Evolutionary conservation across 2,888 invertebrate species (phyloP).

Genomic region (Melangyna quadrimaculata): DNA sequence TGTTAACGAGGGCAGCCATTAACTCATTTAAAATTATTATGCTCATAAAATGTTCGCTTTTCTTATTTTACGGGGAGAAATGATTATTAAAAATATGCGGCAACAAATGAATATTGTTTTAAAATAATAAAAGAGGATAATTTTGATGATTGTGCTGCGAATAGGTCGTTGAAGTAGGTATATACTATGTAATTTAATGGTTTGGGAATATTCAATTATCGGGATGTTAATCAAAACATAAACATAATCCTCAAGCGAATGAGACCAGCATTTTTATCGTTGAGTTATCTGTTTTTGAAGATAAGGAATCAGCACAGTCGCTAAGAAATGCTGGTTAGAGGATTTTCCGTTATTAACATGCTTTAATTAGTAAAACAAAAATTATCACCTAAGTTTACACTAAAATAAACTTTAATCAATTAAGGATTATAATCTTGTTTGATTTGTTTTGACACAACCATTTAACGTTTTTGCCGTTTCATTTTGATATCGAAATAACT

Average conservation of each 20-base stretch:
- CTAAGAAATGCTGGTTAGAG: neutral
- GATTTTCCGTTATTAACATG: too few species aligned
- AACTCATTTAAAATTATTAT: slow-evolving; percentile 68
- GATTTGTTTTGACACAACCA: neutral
- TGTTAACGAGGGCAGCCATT: slow-evolving; percentile 71
- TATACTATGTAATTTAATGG: slow-evolving; percentile 38
- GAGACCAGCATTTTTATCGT: slow-evolving; percentile 9
- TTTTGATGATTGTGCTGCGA: slow-evolving; percentile 7
- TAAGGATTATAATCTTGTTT: too few species aligned
- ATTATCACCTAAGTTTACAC: neutral
- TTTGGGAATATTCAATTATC: slow-evolving; percentile 39
- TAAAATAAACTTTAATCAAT: too few species aligned
- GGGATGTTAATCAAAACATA: slow-evolving; percentile 71
- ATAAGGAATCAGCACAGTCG: neutral
- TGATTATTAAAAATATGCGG: slow-evolving; percentile 63
- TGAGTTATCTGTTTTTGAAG: slow-evolving; percentile 3
- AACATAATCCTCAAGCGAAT: slow-evolving; percentile 2
- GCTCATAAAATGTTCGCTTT: slow-evolving; percentile 52
- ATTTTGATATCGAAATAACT: too few species aligned
- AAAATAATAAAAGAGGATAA: slow-evolving; percentile 57
- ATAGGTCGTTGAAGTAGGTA: neutral
- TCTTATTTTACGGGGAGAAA: slow-evolving; percentile 16
- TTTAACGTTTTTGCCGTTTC: too few species aligned
- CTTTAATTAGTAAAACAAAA: neutral
- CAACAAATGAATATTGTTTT: slow-evolving; percentile 59